Evolutionary conservation across 2,797 vertebrate species (phyloP), one percentile per base, ranked within the genome.

Genomic region (Crenuchus spilurus): DNA sequence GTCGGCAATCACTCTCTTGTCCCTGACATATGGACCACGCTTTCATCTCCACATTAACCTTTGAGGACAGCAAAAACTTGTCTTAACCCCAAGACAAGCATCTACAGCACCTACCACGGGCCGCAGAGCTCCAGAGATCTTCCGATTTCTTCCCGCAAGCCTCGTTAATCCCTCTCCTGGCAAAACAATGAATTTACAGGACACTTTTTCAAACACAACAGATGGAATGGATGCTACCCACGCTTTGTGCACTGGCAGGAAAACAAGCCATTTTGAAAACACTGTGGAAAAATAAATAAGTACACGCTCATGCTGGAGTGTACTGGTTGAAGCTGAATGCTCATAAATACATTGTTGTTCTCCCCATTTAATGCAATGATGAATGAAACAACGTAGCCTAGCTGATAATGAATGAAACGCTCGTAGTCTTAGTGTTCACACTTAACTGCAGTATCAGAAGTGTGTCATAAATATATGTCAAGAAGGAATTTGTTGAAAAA

Each of bases 21-120:
- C 26, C 69, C 72, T 70, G 66, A 79, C 70, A 64, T 82, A 71
- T 67, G 79, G 79, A 79, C 77, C 49, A 78, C 72, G 26, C 37
- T 24, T 30, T 75, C 71, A 37, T 69, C 72, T 44, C 72, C 72
- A 14, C 65, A 67, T 46, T 77, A 69, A 75, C 67, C 18, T 61
- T 6, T 16, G 49, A 24, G 22, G 54, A 35, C 51, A 26, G 57
- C 52, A 22, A 24, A 49, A 65, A 66, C 63, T 57, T 24, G 42
- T 37, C 33, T 72, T 18, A n/a, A 20, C 33, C 35, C 30, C 7
- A 0, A 6, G 57, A 37, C 35, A 20, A 44, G 46, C 37, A 26
- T 68, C 28, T 22, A 2, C 41, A 39, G 48, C 44, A 60, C 31
- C 9, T 10, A n/a, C 48, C 42, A 61, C 16, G 57, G 16, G 61